Evolutionary conservation across 2,797 vertebrate species (phyloP).

Genomic region (Lepidocolaptes lacrymiger): DNA sequence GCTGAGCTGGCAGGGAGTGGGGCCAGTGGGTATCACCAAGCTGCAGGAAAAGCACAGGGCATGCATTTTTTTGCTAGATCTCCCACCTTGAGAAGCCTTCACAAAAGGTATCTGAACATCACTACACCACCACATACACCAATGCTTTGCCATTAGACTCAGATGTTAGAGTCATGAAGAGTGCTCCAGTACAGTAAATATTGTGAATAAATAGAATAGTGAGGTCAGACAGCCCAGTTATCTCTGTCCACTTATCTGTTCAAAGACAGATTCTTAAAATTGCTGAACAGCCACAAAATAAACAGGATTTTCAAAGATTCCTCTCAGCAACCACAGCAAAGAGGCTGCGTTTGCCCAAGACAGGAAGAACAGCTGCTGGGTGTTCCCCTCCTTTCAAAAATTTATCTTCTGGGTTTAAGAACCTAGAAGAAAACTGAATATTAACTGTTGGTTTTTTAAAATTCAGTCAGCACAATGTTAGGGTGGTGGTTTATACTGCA

Average conservation of each 20-base stretch:
- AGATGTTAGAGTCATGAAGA: neutral
- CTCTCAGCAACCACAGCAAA: neutral
- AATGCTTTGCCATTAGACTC: neutral
- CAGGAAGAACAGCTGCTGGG: neutral
- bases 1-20: neutral
- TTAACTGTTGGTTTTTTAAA: neutral
- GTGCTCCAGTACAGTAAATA: neutral
- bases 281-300: neutral
- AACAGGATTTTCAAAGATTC: neutral
- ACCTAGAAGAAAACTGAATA: neutral
- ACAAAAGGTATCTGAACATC: neutral
- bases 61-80: neutral
- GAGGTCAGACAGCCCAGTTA: neutral
- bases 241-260: neutral
- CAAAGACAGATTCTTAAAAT: neutral
- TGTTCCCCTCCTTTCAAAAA: neutral
- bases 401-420: neutral
- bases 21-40: neutral
- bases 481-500: neutral
- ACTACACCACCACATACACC: accelerated
- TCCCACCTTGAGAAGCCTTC: neutral
- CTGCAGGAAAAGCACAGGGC: neutral
- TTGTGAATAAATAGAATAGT: accelerated
- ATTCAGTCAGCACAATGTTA: neutral
- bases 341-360: neutral